phyloP scores from a whole-genome alignment of 30 jellyfish, hydroid and myxozoan genomes.

The Nemopilema nomurai region DNA sequence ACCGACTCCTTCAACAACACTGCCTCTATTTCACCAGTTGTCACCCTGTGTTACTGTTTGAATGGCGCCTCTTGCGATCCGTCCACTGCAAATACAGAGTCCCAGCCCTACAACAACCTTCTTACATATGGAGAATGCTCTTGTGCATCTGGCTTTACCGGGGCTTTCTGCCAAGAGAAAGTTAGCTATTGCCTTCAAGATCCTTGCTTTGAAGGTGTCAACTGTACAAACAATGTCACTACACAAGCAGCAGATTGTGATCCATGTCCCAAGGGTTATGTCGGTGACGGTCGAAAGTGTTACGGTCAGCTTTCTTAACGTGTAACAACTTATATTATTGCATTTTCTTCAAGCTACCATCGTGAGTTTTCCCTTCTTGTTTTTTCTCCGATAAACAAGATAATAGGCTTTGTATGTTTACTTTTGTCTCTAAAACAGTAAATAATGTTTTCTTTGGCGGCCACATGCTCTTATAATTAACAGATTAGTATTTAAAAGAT shows the following conservation, averaged over 20 bases:
- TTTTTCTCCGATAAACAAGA: too few species aligned
- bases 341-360: background rate
- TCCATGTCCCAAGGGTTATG: constrained; percentile 59
- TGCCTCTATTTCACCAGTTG: constrained; percentile 40
- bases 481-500: too few species aligned
- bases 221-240: constrained; percentile 46
- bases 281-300: constrained; percentile 78
- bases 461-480: too few species aligned
- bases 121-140: constrained; percentile 34
- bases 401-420: too few species aligned
- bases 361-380: constrained; percentile 16
- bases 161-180: constrained; percentile 46
- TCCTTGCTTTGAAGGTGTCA: constrained; percentile 70
- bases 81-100: background rate
- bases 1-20: constrained; percentile 31
- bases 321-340: constrained; percentile 5
- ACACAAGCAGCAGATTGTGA: constrained; percentile 39
- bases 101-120: constrained; percentile 14
- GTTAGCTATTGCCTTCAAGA: constrained; percentile 35
- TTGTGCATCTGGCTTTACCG: constrained; percentile 53
- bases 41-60: constrained; percentile 60
- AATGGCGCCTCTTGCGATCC: constrained; percentile 65
- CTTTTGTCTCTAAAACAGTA: too few species aligned
- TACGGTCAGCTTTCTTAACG: constrained; percentile 36
- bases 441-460: too few species aligned